Conservation (phyloP, 1,140 invertebrate species). For the Teleopsis dalmanni region DNA sequence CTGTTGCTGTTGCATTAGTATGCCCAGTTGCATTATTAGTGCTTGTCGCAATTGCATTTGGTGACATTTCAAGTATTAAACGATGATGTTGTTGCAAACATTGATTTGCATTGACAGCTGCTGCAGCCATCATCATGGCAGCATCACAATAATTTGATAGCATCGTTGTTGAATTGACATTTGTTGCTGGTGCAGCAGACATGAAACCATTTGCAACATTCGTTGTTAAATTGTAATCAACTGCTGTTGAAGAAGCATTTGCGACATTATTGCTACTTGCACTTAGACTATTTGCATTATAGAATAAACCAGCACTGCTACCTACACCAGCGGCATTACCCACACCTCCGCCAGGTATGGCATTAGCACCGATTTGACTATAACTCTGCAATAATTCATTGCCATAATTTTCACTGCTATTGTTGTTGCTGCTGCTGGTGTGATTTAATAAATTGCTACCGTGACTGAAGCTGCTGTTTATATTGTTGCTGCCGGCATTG, state of each 20-base stretch:
- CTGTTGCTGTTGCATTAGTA: conserved; percentile 10
- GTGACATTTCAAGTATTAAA: conserved; percentile 29
- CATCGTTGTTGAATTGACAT: conserved; percentile 36
- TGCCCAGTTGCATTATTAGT: not conserved
- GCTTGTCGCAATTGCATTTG: no score
- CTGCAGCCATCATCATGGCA: conserved; percentile 42
- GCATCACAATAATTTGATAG: conserved; percentile 43
- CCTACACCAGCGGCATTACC: not conserved
- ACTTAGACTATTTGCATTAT: not conserved
- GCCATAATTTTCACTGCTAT: not conserved
- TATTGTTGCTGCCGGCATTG: conserved; percentile 4
- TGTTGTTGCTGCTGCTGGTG: conserved; percentile 1
- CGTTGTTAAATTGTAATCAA: conserved; percentile 11
- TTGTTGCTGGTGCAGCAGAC: conserved; percentile 10
- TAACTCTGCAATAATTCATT: not conserved
- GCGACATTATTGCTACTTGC: not conserved
- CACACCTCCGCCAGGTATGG: not conserved
- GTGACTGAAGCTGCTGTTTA: conserved; percentile 1
- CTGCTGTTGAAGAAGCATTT: not conserved
- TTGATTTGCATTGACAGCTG: conserved; percentile 42
- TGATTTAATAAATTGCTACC: conserved; percentile 2
- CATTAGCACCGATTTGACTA: not conserved
- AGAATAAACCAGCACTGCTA: not conserved
- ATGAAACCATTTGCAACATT: conserved; percentile 15
- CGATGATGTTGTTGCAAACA: conserved; percentile 40